Evolutionary conservation across 1,140 invertebrate genomes (phyloP), one percentile per base, ranked within the genome.

Genomic region (Streblospio benedicti): DNA sequence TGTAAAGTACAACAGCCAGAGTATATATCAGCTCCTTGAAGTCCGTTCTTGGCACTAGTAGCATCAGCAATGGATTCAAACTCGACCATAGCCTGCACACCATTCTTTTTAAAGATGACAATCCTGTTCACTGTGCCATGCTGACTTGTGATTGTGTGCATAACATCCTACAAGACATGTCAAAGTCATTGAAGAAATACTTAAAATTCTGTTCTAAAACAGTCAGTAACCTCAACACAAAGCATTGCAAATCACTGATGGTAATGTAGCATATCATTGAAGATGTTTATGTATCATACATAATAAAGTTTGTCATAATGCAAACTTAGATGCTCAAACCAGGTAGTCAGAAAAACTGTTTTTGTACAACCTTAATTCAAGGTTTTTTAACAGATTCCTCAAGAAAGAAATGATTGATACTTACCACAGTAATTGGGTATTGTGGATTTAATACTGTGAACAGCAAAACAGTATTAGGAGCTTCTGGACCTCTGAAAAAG

Each of bases 61-160:
- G 95, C 95, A n/a, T 89, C 86, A 70, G 98, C 93, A 64, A 95
- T 82, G 69, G 84, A 88, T 79, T 97, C 94, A 82, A 98, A 95
- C 91, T 99, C 95, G 70, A 99, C 93, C 90, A 99, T 95, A 54
- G 93, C 93, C 79, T 98, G 95, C 4, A 98, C 90, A 57, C 92
- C 93, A 79, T 96, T 95, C 81, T 98, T 97, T 84, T 94, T 94
- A 81, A 98, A 97, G 69, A 99, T 95, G 52, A 98, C 95, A 80
- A 99, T 97, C 68, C 94, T 85, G 65, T 91, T 85, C n/a, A 99
- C 88, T 2, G 51, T 52, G 30, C 95, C 95, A 81, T 91, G 90
- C 56, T 91, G 87, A 67, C 86, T 84, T 77, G 90, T 93, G 76
- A 99, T 98, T 67, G 93, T 94, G 82, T 97, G 90, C 74, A 97